Base-by-base conservation (phyloP, 2,888 invertebrate genomes). In the Saturnia pavonia region DNA sequence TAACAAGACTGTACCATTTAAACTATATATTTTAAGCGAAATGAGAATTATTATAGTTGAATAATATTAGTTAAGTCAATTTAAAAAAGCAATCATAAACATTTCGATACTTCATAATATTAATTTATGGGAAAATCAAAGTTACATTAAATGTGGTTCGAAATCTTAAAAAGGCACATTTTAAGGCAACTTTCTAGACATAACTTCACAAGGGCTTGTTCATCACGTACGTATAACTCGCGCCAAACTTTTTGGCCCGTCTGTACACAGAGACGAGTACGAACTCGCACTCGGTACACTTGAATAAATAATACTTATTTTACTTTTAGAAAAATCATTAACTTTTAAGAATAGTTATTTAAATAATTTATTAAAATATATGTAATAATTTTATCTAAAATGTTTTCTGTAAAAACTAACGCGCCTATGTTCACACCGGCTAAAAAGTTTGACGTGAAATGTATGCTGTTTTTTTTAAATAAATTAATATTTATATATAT, bases 131-230 rank as follows among this genome's bases (percentile, higher is more conserved):
- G 11, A 67, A 3, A n/a, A n/a, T n/a, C 40, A 57, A 25, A 25
- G 16, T 51, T 51, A 48, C 51, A 54, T 34, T 34, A 34, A 2
- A 34, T 42, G 42, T 67, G 25, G n/a, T 43, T 51, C 67, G 71
- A 71, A 43, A 51, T 72, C 68, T 71, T 65, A 48, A 45, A 74
- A 90, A 90, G 90, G 90, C 90, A 90, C 90, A 76, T 77, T 80
- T 76, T 83, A 88, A 89, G 87, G 89, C 88, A 84, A 78, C 77
- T 77, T 76, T 75, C 74, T 77, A 70, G n/a, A 75, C 74, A 70
- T 75, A 74, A 75, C 71, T 75, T 73, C 67, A 72, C 70, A 73
- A 69, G 75, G 71, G 72, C 72, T 75, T 74, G 70, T 75, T n/a
- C n/a, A n/a, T n/a, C n/a, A n/a, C n/a, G n/a, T n/a, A n/a, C n/a